Evolutionary conservation across 2,888 invertebrate species (phyloP), one percentile per base, ranked within the genome.

Genomic region (Melanostoma scalare): DNA sequence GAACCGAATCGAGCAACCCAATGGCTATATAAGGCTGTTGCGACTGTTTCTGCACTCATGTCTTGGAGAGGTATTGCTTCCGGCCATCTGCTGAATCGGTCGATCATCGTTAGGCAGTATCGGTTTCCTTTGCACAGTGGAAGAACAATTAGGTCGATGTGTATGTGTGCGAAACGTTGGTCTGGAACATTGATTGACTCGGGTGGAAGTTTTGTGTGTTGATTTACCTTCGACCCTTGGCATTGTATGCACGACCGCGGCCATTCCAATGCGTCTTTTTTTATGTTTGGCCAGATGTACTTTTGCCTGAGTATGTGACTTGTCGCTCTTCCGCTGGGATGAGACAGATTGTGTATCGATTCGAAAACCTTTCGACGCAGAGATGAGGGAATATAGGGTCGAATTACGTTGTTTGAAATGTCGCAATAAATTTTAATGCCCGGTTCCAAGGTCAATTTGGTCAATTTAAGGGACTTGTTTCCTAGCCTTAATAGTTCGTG

Each of bases 191-290:
- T 3, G 46, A 67, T 72, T 55, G 50, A 31, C 3, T 68, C 71
- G 6, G 86, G 86, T 0, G 86, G 20, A 35, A 50, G 55, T 2
- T 30, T 48, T n/a, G 85, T 86, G 85, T 89, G 90, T 4, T 52
- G n/a, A 5, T 75, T 38, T 0, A 74, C 36, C 2, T 67, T 74
- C 0, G 58, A 74, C 3, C 61, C 58, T 58, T 75, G 58, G 36
- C 52, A 75, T 44, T 58, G 42, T 3, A 58, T n/a, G 36, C 74
- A 67, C 6, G 48, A 60, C 4, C 58, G 56, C 40, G 74, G 65
- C 56, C 65, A 74, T 2, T 74, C 40, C 35, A 74, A 35, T 5
- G 65, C 74, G 52, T 52, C 52, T 10, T 74, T 58, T 30, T 36
- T 67, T 20, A 74, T 74, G 44, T 44, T 74, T 2, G 73, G 48